A percentile compares a stretch with the other conserved stretches of the same genome.
Conservation (phyloP, 2,888 invertebrate genomes). For the Julus scanicus region DNA sequence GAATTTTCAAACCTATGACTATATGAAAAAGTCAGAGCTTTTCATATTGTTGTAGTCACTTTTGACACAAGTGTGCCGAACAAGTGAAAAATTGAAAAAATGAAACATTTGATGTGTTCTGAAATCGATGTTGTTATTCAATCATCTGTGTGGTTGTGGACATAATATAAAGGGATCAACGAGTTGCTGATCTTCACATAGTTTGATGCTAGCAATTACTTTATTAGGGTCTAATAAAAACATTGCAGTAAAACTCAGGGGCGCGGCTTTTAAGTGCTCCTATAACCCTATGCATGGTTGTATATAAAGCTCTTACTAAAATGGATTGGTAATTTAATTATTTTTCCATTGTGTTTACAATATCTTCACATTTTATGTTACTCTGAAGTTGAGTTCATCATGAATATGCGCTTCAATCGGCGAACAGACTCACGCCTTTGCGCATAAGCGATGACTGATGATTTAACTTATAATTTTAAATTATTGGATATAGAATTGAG, state of each 20-base stretch:
- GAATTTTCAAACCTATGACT: too few relatives aligned
- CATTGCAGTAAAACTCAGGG: neutral
- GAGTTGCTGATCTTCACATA: neutral
- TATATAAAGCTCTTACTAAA: neutral
- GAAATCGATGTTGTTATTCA: neutral
- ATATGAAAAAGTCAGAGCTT: too few relatives aligned
- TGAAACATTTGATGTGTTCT: neutral
- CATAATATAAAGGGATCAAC: neutral
- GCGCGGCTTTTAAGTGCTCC: neutral
- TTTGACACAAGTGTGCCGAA: too few relatives aligned
- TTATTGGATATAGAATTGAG: conserved; percentile 5
- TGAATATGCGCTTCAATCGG: neutral
- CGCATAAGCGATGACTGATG: neutral
- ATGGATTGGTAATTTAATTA: conserved; percentile 13
- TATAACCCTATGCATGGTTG: neutral
- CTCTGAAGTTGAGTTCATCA: neutral
- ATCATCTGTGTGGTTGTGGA: neutral
- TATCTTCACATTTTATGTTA: neutral
- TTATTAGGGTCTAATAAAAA: neutral
- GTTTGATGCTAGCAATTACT: neutral
- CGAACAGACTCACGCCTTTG: neutral
- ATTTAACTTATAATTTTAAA: conserved; percentile 36
- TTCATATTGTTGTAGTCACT: too few relatives aligned
- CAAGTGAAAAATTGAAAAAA: neutral
- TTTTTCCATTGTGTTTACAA: neutral